Percentiles rank a stretch among this genome's conserved stretches.
These are phyloP conservation scores for Coelogynopora nodosa DNA, from an alignment of 2,888 invertebrate genomes.

Conservation along the genomic window DNA sequence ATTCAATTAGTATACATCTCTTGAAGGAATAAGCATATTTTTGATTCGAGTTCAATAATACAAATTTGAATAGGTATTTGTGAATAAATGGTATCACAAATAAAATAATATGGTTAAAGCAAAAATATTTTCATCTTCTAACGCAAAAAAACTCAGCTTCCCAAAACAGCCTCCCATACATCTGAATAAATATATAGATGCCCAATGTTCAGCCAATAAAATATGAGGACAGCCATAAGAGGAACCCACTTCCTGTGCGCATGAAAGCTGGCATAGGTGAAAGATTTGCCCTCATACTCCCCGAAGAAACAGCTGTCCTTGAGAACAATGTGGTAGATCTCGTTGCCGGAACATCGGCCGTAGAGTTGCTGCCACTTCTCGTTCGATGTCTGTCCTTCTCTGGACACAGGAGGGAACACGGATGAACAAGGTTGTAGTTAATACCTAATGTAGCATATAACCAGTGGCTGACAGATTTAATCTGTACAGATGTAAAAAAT, in stretches of 20 bases:
- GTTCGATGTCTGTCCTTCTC: slow-evolving; percentile 86
- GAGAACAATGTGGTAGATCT: slow-evolving; percentile 93
- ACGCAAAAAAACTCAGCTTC: too few relatives aligned
- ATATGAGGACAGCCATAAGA: too few relatives aligned
- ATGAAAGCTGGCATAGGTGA: slow-evolving; percentile 98
- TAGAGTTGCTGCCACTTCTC: slow-evolving; percentile 98
- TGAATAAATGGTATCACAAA: too few relatives aligned
- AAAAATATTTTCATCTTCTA: too few relatives aligned
- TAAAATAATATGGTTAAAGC: too few relatives aligned
- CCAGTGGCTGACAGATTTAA: too few relatives aligned
- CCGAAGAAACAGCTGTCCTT: slow-evolving; percentile 94
- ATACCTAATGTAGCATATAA: not conserved
- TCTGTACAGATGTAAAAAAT: too few relatives aligned
- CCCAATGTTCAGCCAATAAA: not conserved
- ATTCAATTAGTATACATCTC: too few relatives aligned
- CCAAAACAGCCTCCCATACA: too few relatives aligned
- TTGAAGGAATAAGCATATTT: too few relatives aligned
- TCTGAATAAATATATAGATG: not conserved
- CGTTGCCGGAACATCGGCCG: slow-evolving; percentile 95
- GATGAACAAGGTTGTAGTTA: slow-evolving; percentile 5
- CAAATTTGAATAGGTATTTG: too few relatives aligned
- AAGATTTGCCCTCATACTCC: slow-evolving; percentile 96
- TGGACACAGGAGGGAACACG: slow-evolving; percentile 62
- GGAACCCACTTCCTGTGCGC: slow-evolving; percentile 92
- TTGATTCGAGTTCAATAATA: too few relatives aligned